These are phyloP conservation scores for Drosophila algonquin DNA, from an alignment of 2,888 invertebrate species.

Conservation along the genomic window DNA sequence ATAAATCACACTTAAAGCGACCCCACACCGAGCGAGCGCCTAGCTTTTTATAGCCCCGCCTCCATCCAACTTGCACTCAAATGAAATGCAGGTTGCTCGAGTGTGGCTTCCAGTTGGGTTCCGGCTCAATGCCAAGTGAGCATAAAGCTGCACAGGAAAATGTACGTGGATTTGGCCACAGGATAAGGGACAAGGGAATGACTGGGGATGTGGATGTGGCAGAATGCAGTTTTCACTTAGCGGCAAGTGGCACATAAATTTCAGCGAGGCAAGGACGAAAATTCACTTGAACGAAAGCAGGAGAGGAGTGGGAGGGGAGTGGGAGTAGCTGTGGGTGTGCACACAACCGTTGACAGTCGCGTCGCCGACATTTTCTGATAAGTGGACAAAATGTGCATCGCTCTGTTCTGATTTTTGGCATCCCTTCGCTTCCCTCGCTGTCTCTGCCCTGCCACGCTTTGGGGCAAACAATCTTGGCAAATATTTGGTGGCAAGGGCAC, in stretches of 20 bases:
- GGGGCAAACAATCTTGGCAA: constrained; percentile 46
- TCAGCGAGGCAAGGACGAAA: constrained; percentile 70
- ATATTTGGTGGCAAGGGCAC: constrained; percentile 59
- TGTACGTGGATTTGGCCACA: constrained; percentile 29
- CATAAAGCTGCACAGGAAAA: constrained; percentile 51
- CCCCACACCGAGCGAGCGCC: constrained; percentile 14
- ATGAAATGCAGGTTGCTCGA: constrained; percentile 37
- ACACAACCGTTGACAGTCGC: constrained; percentile 35
- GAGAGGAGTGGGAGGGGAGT: neutral
- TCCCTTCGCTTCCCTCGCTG: neutral
- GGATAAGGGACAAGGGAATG: constrained; percentile 18
- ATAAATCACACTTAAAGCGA: constrained; percentile 67
- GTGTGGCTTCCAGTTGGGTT: constrained; percentile 1
- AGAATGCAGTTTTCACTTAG: constrained; percentile 71
- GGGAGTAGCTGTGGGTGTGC: neutral
- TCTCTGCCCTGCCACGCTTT: neutral
- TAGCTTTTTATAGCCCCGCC: constrained; percentile 12
- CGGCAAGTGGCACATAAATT: constrained; percentile 76
- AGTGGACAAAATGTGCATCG: constrained; percentile 58
- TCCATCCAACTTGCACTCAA: constrained; percentile 15
- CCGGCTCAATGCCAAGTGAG: constrained; percentile 52
- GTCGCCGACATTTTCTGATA: constrained; percentile 51
- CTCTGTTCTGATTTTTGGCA: constrained; percentile 37
- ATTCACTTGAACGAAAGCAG: constrained; percentile 44
- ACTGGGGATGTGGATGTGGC: neutral